Evolutionary conservation across 2,888 invertebrate genomes (phyloP).

Genomic region (Rhyacophila evoluta): DNA sequence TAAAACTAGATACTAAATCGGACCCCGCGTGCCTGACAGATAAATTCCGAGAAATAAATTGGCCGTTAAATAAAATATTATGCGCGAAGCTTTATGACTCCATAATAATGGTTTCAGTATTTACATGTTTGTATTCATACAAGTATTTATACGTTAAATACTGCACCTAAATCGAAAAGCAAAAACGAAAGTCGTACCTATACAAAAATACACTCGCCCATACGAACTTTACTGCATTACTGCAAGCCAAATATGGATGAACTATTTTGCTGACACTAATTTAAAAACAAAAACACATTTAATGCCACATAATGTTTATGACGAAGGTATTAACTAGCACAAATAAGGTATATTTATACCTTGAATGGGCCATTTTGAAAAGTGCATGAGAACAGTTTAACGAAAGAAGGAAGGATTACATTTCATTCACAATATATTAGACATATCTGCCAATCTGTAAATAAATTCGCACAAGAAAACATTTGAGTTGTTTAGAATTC

Average conservation of each 20-base stretch:
- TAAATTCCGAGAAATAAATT: not conserved
- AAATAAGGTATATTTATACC: not conserved
- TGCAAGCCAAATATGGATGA: conserved; percentile 14
- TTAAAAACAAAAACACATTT: not conserved
- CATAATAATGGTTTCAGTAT: no score
- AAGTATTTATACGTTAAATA: no score
- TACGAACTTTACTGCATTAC: conserved; percentile 7
- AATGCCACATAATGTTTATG: not conserved
- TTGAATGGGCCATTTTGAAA: not conserved
- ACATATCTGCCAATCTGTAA: not conserved
- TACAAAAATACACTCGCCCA: conserved; percentile 19
- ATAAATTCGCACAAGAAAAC: not conserved
- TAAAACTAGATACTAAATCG: not conserved
- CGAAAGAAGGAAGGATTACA: not conserved
- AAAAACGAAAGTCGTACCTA: not conserved
- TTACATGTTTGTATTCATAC: no score
- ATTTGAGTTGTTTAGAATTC: not conserved
- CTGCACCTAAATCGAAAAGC: not conserved
- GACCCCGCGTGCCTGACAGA: conserved; percentile 12
- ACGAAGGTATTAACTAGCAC: not conserved
- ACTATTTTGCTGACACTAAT: not conserved
- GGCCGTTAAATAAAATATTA: not conserved
- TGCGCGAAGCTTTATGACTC: not conserved
- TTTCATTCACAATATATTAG: not conserved
- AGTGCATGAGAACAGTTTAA: not conserved